These are phyloP conservation scores for Sturnus vulgaris DNA, from an alignment of 2,113 vertebrate species.

Conservation along the genomic window DNA sequence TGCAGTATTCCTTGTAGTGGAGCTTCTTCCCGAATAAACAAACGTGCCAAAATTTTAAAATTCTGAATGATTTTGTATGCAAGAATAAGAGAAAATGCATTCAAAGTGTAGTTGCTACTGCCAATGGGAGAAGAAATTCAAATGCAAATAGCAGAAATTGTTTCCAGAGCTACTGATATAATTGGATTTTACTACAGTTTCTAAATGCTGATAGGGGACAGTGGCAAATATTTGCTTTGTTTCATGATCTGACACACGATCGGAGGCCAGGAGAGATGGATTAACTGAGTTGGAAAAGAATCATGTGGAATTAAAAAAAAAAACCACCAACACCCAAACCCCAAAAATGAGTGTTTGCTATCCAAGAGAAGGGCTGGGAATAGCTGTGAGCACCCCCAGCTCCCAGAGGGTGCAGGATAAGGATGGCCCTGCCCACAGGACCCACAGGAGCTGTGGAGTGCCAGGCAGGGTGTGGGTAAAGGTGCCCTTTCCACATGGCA, in stretches of 20 bases:
- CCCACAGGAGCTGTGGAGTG: background rate
- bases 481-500: background rate
- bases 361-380: background rate
- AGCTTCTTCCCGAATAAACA: background rate
- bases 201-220: background rate
- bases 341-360: background rate
- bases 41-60: background rate
- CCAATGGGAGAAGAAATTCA: background rate
- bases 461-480: accelerated
- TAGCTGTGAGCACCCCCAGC: accelerated
- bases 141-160: background rate
- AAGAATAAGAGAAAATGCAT: background rate
- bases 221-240: background rate
- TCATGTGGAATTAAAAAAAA: background rate
- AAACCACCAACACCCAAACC: background rate
- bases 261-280: background rate
- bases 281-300: background rate
- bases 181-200: background rate
- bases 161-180: background rate
- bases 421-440: background rate
- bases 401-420: accelerated
- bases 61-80: background rate
- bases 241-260: background rate
- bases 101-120: background rate
- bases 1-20: background rate